Conservation (phyloP, 2,113 vertebrate species). For the Macrotis lagotis region DNA sequence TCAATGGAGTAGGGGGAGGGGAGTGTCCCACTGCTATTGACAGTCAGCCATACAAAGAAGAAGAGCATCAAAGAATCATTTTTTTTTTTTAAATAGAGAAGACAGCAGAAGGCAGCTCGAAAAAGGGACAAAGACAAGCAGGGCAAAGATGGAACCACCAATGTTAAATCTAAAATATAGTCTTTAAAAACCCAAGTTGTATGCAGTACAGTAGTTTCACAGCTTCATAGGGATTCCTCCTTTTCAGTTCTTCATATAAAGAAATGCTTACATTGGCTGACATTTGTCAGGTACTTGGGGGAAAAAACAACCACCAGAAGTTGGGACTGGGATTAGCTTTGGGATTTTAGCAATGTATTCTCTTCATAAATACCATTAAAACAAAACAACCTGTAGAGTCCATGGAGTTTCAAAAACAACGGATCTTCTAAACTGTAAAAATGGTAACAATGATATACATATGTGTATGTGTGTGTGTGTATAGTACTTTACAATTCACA, state of each 20-base stretch:
- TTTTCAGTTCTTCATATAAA: neutral
- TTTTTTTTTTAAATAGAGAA: neutral
- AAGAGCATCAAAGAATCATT: neutral
- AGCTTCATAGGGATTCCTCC: neutral
- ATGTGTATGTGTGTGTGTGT: too few species aligned
- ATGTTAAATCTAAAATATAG: neutral
- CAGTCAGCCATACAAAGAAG: neutral
- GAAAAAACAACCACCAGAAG: constrained; percentile 13
- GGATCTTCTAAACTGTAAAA: constrained; percentile 16
- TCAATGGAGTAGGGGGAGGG: neutral
- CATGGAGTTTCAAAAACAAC: constrained; percentile 13
- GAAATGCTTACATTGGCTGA: neutral
- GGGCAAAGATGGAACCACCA: neutral
- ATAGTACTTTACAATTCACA: neutral
- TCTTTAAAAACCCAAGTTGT: neutral
- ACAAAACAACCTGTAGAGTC: constrained; percentile 26
- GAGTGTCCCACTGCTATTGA: neutral
- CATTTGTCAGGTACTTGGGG: neutral
- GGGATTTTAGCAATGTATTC: constrained; percentile 40
- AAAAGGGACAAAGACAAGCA: neutral
- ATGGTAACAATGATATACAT: neutral
- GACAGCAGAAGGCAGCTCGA: neutral
- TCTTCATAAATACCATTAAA: constrained; percentile 40
- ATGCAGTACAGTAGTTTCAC: neutral
- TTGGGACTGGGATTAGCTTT: constrained; percentile 4